Conservation (phyloP, 2,113 vertebrate genomes). For the Clinocottus analis region DNA sequence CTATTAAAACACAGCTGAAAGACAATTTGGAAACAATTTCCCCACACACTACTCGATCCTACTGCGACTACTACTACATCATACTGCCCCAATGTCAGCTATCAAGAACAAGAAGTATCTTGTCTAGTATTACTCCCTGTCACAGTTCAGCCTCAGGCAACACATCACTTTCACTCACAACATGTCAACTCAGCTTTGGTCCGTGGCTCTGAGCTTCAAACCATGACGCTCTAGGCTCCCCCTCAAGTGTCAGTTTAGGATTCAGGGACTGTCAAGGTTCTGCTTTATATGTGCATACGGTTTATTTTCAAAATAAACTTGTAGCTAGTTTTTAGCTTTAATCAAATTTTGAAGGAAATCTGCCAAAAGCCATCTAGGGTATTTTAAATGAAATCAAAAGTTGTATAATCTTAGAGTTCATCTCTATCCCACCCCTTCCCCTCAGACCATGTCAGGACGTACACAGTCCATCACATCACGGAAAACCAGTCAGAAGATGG, state of each 20-base stretch:
- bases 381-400: constrained; percentile 26
- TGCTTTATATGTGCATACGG: background rate
- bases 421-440: background rate
- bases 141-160: background rate
- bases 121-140: background rate
- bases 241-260: too few relatives aligned
- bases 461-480: constrained; percentile 70
- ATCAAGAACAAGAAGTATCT: constrained; percentile 18
- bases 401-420: background rate
- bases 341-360: background rate
- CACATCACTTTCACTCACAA: background rate
- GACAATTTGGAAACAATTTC: background rate
- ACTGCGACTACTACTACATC: too few relatives aligned
- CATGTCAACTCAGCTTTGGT: background rate
- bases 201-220: background rate
- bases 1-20: background rate
- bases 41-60: background rate
- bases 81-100: background rate
- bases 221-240: too few relatives aligned
- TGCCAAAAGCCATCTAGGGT: background rate
- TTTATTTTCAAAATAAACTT: too few relatives aligned
- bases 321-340: background rate
- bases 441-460: constrained; percentile 83
- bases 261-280: too few relatives aligned
- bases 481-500: constrained; percentile 78